Conservation (phyloP, 2,113 vertebrate genomes). For the Eulemur macaco region DNA sequence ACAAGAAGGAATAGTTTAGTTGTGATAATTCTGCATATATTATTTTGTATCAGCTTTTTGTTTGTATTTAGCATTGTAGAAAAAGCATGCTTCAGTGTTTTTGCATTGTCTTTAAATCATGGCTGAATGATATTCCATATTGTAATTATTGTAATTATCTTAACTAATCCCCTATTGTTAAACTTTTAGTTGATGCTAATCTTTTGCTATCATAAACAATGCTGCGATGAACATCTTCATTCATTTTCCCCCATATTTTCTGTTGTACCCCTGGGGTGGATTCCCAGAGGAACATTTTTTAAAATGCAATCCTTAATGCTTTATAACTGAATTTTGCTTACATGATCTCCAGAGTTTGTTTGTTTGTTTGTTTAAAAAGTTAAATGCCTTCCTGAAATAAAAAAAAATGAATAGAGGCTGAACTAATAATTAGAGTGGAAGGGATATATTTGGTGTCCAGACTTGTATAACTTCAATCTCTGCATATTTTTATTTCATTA, state of each 20-base stretch:
- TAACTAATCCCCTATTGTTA: neutral
- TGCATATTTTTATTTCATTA: neutral
- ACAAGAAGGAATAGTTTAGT: neutral
- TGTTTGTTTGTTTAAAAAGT: neutral
- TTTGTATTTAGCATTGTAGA: neutral
- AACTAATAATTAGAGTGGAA: neutral
- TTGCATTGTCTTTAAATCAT: neutral
- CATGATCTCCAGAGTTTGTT: neutral
- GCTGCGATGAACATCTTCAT: neutral
- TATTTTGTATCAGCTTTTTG: neutral
- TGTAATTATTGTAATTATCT: neutral
- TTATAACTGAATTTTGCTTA: slow-evolving; percentile 3
- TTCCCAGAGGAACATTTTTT: neutral
- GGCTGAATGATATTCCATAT: neutral
- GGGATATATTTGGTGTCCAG: neutral
- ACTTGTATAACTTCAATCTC: neutral
- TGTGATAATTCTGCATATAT: neutral
- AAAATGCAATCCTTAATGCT: neutral
- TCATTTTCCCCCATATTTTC: neutral
- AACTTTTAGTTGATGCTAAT: neutral
- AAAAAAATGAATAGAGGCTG: neutral
- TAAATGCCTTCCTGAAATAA: slow-evolving; percentile 27
- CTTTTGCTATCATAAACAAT: neutral
- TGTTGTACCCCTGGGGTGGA: neutral
- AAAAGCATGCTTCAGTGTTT: neutral